Evolutionary conservation across 1,140 invertebrate species (phyloP), one percentile per base, ranked within the genome.

Genomic region (Leptestheria dahalacensis): DNA sequence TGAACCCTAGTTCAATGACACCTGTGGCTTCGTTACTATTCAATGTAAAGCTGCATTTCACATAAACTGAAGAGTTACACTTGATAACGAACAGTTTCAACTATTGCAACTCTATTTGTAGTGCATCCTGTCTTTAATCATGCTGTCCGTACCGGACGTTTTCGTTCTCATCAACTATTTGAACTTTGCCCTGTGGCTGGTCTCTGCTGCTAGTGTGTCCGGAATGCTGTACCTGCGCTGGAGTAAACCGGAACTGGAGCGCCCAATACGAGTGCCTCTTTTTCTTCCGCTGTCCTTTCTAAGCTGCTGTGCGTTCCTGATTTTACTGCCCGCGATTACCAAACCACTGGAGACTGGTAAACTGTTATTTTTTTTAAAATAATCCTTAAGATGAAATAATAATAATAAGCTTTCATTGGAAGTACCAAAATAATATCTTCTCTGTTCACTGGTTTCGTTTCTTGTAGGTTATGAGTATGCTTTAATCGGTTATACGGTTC

Each of bases 1-100:
- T 91, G 60, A 85, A 88, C 67, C 71, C 83, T 0, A 77, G 80
- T 52, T 78, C 79, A 61, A 78, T 82, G 63, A 92, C 88, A 1
- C 88, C 88, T 0, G 81, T 89, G 67, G 88, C 88, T 10, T 82
- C 88, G 6, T 73, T 88, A 48, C 74, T 91, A 53, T 84, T 90
- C 64, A 83, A 83, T 12, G 83, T 86, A 74, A 78, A 74, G 15
- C 46, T 54, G 48, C 55, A 60, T 26, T 25, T 63, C 41, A 48
- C n/a, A n/a, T 18, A 41, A 48, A n/a, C 48, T 48, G 48, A 18
- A 21, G 4, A 6, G 48, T 21, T 48, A 10, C 18, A 48, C 10
- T 47, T 48, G 18, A 1, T 48, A 6, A 48, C n/a, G n/a, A n/a
- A n/a, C n/a, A n/a, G n/a, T n/a, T n/a, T n/a, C 33, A 9, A 41